Base-by-base conservation (phyloP, 2,888 invertebrate species). In the Andrena chrysosceles region DNA sequence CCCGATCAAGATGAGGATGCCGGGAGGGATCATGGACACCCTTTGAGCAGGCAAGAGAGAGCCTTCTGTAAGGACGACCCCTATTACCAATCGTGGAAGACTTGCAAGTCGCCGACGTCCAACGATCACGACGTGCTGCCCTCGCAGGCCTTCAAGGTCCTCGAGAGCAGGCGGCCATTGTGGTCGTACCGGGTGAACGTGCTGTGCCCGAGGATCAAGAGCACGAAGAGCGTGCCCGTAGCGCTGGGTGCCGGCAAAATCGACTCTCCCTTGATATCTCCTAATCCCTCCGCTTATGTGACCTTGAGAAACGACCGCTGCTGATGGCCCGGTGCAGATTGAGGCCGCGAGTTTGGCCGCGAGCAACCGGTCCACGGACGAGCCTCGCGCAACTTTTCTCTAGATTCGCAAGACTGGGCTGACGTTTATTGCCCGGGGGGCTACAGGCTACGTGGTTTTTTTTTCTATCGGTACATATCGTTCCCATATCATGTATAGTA, bases 191-290 rank as follows among this genome's bases (percentile, higher is more conserved):
- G 95, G 10, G 94, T 95, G 88, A 94, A 95, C 31, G 96, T 95
- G 0, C 95, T 95, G 68, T 96, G 96, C 92, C 96, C 96, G 0
- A 94, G 96, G 74, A 95, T 96, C 60, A 94, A 95, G 81, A 96
- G 96, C 89, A 95, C 95, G 20, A 96, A 96, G 93, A 95, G 95
- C 68, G 93, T 96, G 16, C 91, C 92, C 20, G 89, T 83, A 33
- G 75, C 86, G 56, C 63, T 91, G 59, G 52, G 42, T 16, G 29
- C 62, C 3, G 52, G 16, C 6, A 52, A 73, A 29, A 75, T 20
- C 23, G 59, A 16, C 69, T 72, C 85, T 10, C 64, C 74, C 29
- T 26, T 33, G 20, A 49, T 70, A n/a, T 68, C 72, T 42, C 52
- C 77, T n/a, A 75, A 82, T 74, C 77, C 83, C 56, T 35, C 70